Base-by-base conservation (phyloP, 2,888 invertebrate species). In the Chalcosyrphus nemorum region DNA sequence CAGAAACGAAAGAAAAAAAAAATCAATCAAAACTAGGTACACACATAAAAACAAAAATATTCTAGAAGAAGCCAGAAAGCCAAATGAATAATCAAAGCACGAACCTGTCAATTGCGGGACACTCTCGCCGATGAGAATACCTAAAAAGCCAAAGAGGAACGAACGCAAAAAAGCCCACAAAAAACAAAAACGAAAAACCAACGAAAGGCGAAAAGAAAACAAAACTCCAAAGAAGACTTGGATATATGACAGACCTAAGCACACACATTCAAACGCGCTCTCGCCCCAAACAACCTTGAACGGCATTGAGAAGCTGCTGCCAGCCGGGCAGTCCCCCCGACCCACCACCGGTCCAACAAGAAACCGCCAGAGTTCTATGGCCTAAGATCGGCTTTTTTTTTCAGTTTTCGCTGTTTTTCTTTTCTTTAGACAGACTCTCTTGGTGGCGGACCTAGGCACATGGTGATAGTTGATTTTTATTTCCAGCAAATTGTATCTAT, bases 51-150 rank as follows among this genome's bases (percentile, higher is more conserved):
- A n/a, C 24, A 24, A 2, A 68, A 52, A 86, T 61, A 57, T 86
- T 77, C 72, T 72, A 56, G 59, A 78, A 72, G 50, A 77, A 61
- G 43, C 38, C 41, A 66, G 7, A 6, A 29, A 77, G 50, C 56
- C 45, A 52, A 63, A 75, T 78, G 68, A 82, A 78, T 72, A 82
- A 82, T 74, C 78, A 61, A 82, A 82, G 47, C 82, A 78, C 82
- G 82, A 82, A 82, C 61, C 71, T 61, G 82, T 82, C 82, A 82
- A 78, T 82, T 78, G 82, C 78, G 82, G 82, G 82, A 78, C 77
- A 66, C 32, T 56, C 54, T 52, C 72, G 63, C 66, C 72, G 56
- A 54, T 19, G 45, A 59, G 71, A 86, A 86, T 81, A 81, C 63
- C 3, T 56, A 86, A 84, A 86, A 82, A 54, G n/a, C 56, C 43